phyloP scores from a whole-genome alignment of 2,113 vertebrate species.

The Pelobates fuscus region DNA sequence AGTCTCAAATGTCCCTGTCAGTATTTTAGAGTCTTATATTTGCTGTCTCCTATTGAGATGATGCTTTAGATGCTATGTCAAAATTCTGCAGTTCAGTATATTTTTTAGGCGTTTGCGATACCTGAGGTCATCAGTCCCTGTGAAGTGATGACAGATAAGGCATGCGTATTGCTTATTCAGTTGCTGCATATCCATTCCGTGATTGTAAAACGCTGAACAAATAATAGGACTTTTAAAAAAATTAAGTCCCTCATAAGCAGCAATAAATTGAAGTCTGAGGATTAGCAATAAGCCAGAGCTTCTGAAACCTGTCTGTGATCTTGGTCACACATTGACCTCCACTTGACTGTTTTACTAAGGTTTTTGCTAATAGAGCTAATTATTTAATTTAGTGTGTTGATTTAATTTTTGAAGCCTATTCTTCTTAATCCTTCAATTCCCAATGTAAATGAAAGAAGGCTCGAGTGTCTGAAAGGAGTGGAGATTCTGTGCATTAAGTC shows the following conservation, averaged over 20 bases:
- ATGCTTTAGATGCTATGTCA: too few species aligned
- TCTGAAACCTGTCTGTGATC: slow-evolving; percentile 55
- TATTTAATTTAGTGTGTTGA: slow-evolving; percentile 66
- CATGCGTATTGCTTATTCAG: slow-evolving; percentile 81
- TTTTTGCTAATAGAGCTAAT: slow-evolving; percentile 64
- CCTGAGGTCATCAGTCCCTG: slow-evolving; percentile 58
- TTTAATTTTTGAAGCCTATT: slow-evolving; percentile 59
- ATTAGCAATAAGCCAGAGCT: slow-evolving; percentile 70
- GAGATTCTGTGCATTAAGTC: slow-evolving; percentile 51
- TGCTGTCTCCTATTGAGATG: too few species aligned
- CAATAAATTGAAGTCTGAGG: slow-evolving; percentile 73
- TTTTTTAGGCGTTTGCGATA: too few species aligned
- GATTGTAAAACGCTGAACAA: slow-evolving; percentile 68
- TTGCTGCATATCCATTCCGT: slow-evolving; percentile 77
- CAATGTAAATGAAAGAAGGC: slow-evolving; percentile 58
- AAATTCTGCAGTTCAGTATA: too few species aligned
- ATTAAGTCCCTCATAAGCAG: slow-evolving; percentile 74
- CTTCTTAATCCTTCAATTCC: slow-evolving; percentile 58
- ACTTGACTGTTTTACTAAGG: slow-evolving; percentile 60
- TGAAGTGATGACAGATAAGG: slow-evolving; percentile 56
- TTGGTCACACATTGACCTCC: slow-evolving; percentile 58
- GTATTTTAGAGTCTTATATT: too few species aligned
- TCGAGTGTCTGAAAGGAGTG: slow-evolving; percentile 43
- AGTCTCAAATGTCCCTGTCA: too few species aligned
- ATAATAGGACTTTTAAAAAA: slow-evolving; percentile 68